Conservation (phyloP, 1,140 invertebrate genomes). For the Drosophila melanica region DNA sequence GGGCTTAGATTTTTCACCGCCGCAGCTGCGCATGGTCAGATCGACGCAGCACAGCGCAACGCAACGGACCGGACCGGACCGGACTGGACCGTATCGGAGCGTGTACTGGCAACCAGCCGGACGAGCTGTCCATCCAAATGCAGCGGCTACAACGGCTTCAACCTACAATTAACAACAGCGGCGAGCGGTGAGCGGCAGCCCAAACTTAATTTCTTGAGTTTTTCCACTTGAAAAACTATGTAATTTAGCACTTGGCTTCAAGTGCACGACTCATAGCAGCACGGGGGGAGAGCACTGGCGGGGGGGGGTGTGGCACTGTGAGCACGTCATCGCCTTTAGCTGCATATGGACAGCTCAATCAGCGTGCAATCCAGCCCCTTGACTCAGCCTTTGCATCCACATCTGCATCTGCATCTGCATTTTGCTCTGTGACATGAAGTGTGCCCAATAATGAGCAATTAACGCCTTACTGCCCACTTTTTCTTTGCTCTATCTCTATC, state of each 20-base stretch:
- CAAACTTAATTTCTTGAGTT: constrained; percentile 80
- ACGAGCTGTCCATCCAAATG: constrained; percentile 69
- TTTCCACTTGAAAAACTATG: constrained; percentile 81
- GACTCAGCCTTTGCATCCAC: constrained; percentile 3
- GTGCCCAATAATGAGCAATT: constrained; percentile 83
- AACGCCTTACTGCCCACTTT: constrained; percentile 78
- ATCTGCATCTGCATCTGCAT: constrained; percentile 54
- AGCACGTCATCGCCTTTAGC: constrained; percentile 6
- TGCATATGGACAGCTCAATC: constrained; percentile 66
- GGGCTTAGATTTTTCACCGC: constrained; percentile 79
- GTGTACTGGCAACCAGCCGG: constrained; percentile 40
- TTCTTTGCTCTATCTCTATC: constrained; percentile 33
- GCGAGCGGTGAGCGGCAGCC: constrained; percentile 55
- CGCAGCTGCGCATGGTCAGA: constrained; percentile 73
- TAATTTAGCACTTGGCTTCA: constrained; percentile 79
- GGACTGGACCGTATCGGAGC: constrained; percentile 9
- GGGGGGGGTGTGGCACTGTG: constrained; percentile 12
- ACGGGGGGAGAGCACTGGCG: background rate
- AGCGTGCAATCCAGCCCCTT: constrained; percentile 26
- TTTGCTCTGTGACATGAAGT: constrained; percentile 77
- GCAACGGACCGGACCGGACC: constrained; percentile 2
- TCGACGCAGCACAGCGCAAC: constrained; percentile 24
- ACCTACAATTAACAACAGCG: constrained; percentile 70
- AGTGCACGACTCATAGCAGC: constrained; percentile 40
- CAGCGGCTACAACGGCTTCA: constrained; percentile 35